A percentile compares a stretch with the other conserved stretches of the same genome.
Conservation (phyloP, 2,113 vertebrate genomes). For the Empidonax traillii region DNA sequence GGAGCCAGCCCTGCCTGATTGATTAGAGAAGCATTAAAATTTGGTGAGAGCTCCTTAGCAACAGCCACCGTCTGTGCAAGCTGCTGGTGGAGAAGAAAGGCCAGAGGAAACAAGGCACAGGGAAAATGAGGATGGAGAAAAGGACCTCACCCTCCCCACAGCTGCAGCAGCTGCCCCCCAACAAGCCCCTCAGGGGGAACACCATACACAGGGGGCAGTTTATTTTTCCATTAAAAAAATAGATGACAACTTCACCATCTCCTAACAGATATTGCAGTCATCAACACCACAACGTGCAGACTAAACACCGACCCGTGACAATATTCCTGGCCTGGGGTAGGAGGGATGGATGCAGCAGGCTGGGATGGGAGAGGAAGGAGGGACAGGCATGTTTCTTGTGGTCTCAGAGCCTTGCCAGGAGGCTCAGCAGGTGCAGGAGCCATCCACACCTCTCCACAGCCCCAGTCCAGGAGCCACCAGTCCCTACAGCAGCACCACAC, state of each 20-base stretch:
- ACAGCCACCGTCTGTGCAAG: not conserved
- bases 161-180: not conserved
- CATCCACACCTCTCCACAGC: not conserved
- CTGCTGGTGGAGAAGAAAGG: not conserved
- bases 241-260: slow-evolving; percentile 54
- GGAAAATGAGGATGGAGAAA: not conserved
- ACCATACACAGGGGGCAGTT: not conserved
- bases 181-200: rapidly evolving
- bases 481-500: not conserved
- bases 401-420: not conserved
- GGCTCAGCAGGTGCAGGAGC: not conserved
- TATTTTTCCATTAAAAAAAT: slow-evolving; percentile 70
- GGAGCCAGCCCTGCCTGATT: not conserved
- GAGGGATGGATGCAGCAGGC: not conserved
- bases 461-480: not conserved
- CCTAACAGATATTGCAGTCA: slow-evolving; percentile 36
- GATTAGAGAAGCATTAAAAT: not conserved
- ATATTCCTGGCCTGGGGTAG: not conserved
- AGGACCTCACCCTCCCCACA: not conserved
- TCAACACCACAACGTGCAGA: slow-evolving; percentile 43
- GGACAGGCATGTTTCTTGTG: not conserved
- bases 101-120: not conserved
- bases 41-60: slow-evolving; percentile 42
- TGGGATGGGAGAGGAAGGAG: not conserved
- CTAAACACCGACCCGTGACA: not conserved